Evolutionary conservation across 1,140 invertebrate species (phyloP), one percentile per base, ranked within the genome.

Genomic region (Diabrotica virgifera): DNA sequence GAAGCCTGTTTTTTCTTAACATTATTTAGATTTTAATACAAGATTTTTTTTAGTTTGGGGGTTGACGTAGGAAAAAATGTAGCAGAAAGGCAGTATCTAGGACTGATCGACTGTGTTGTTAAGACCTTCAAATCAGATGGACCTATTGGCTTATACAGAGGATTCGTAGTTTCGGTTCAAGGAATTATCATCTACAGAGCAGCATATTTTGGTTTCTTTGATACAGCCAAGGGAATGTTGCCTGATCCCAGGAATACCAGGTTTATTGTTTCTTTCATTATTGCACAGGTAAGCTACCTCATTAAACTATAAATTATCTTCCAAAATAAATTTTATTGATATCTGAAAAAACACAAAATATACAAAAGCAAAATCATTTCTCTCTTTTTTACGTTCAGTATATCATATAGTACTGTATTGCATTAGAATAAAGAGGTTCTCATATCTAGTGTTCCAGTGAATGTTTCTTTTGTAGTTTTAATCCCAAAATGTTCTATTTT

Each of bases 131-230:
- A 91, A 73, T 79, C 86, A 69, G 94, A 96, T 77, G 94, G 94
- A 65, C 67, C 93, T 6, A 74, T 81, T 59, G 94, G 94, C 66
- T 82, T 95, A 53, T 96, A 97, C 82, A 85, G 93, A 81, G 95
- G 94, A 65, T 97, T 96, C 78, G 83, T 89, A 61, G 94, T 96
- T 70, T 96, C 94, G 36, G 93, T 94, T 14, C 91, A 93, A 79
- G 91, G 91, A 79, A 92, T 92, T 73, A 91, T 92, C 59, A 91
- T 92, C 74, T 92, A 92, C 78, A 84, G 94, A 78, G 94, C 93
- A 12, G 89, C 91, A 59, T 97, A 95, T 83, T 97, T 97, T 76
- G 94, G 95, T 70, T 90, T 94, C 80, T 97, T 91, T 76, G 95
- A 97, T 79, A 96, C 94, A 62, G 89, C 92, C 64, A 93, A 94